A percentile compares a stretch with the other conserved stretches of the same genome.
These are phyloP conservation scores for fruit fly (Drosophila melanogaster) DNA, from an alignment of 1,140 invertebrate genomes.

Conservation along the genomic window DNA sequence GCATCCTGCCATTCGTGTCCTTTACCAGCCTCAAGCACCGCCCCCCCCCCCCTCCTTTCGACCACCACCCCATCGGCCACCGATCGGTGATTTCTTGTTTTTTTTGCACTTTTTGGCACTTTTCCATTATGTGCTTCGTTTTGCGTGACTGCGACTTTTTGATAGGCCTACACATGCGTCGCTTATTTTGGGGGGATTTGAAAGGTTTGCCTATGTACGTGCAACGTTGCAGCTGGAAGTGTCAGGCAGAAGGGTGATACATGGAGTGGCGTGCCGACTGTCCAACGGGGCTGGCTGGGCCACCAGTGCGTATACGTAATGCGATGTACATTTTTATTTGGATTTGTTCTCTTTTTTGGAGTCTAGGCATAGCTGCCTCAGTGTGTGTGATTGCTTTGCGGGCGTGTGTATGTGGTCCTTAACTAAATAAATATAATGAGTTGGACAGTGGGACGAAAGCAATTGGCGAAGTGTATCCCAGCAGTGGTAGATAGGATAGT, in stretches of 20 bases:
- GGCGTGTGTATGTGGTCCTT: constrained; percentile 42
- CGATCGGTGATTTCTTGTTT: neutral
- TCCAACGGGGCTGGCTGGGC: constrained; percentile 13
- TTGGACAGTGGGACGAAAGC: constrained; percentile 47
- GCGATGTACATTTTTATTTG: constrained; percentile 45
- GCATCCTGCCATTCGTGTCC: constrained; percentile 28
- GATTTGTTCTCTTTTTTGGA: constrained; percentile 3
- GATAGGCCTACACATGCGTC: constrained; percentile 75
- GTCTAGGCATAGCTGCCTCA: constrained; percentile 32
- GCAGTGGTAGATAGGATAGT: neutral
- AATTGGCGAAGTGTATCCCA: too few species aligned
- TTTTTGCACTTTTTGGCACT: constrained; percentile 64
- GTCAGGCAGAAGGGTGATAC: constrained; percentile 6
- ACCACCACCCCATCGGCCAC: too few species aligned
- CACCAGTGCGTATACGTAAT: constrained; percentile 73
- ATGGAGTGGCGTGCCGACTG: constrained; percentile 19
- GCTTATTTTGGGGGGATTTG: constrained; percentile 73
- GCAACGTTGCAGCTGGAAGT: constrained; percentile 3
- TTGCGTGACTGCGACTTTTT: constrained; percentile 71
- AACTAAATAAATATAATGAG: constrained; percentile 80
- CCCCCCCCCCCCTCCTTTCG: neutral
- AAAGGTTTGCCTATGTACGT: constrained; percentile 76
- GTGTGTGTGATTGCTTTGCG: constrained; percentile 22
- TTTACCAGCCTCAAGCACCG: constrained; percentile 5
- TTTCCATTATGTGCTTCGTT: constrained; percentile 74